phyloP scores from a whole-genome alignment of 2,113 vertebrate species.

The Etheostoma spectabile region DNA sequence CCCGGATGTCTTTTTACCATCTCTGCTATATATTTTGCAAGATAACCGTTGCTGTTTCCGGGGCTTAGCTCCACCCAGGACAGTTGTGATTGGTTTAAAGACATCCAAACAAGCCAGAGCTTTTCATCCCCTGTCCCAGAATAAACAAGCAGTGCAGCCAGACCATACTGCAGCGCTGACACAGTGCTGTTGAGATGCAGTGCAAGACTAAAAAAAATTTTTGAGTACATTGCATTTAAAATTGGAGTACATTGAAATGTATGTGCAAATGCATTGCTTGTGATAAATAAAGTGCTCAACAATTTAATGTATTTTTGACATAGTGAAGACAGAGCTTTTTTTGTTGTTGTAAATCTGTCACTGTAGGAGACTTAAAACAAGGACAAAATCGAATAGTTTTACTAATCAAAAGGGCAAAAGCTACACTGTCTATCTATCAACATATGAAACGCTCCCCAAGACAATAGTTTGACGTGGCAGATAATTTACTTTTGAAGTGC shows the following conservation, averaged over 20 bases:
- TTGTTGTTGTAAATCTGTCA: background rate
- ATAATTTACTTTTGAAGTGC: constrained; percentile 45
- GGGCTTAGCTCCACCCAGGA: too few species aligned
- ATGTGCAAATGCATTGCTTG: background rate
- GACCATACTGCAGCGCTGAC: too few species aligned
- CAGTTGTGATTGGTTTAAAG: too few species aligned
- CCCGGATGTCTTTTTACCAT: too few species aligned
- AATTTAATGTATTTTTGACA: background rate
- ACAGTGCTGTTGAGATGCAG: too few species aligned
- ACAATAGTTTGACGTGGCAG: constrained; percentile 43
- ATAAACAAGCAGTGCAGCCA: too few species aligned
- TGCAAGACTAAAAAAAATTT: too few species aligned
- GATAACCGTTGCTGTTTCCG: too few species aligned
- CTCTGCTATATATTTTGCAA: too few species aligned
- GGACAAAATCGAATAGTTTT: background rate
- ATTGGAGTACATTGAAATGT: background rate
- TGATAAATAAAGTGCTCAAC: background rate
- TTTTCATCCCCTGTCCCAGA: too few species aligned
- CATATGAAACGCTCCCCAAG: background rate
- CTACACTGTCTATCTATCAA: background rate
- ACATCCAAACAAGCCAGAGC: too few species aligned
- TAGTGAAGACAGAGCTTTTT: background rate
- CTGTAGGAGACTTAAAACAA: background rate
- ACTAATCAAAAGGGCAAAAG: background rate
- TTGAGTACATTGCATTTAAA: background rate